Conservation (phyloP, 2,797 vertebrate genomes). For the Clamator glandarius region DNA sequence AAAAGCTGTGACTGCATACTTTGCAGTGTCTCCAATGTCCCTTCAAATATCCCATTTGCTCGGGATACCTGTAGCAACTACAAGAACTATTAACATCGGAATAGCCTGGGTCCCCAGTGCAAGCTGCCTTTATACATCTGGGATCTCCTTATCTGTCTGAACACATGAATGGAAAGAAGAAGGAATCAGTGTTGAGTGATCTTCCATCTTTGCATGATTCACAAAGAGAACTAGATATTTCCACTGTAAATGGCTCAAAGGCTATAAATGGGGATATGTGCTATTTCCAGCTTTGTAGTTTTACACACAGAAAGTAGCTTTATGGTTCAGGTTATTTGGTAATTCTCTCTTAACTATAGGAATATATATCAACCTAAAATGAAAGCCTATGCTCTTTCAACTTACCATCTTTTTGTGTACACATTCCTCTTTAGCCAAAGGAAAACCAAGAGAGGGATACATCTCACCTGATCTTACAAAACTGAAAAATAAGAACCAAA, state of each 20-base stretch:
- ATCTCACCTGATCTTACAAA: background rate
- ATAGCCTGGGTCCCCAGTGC: background rate
- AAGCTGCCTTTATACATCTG: background rate
- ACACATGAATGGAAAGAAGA: constrained; percentile 29
- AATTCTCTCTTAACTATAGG: constrained; percentile 19
- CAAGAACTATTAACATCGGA: background rate
- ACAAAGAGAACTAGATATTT: background rate
- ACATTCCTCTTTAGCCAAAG: background rate
- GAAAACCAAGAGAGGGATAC: background rate
- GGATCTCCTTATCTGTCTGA: constrained; percentile 6
- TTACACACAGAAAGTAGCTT: constrained; percentile 19
- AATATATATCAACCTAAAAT: background rate
- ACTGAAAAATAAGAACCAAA: background rate
- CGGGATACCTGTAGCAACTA: background rate
- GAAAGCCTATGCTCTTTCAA: background rate
- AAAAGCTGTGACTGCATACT: background rate
- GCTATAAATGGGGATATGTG: background rate
- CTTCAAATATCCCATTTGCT: background rate
- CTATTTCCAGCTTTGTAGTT: background rate
- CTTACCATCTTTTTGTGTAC: background rate
- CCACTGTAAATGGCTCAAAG: background rate
- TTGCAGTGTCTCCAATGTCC: background rate
- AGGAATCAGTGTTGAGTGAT: background rate
- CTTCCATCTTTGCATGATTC: background rate
- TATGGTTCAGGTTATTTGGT: background rate